phyloP scores from a whole-genome alignment of 2,888 invertebrate species.

The Platerodrilus igneus region DNA sequence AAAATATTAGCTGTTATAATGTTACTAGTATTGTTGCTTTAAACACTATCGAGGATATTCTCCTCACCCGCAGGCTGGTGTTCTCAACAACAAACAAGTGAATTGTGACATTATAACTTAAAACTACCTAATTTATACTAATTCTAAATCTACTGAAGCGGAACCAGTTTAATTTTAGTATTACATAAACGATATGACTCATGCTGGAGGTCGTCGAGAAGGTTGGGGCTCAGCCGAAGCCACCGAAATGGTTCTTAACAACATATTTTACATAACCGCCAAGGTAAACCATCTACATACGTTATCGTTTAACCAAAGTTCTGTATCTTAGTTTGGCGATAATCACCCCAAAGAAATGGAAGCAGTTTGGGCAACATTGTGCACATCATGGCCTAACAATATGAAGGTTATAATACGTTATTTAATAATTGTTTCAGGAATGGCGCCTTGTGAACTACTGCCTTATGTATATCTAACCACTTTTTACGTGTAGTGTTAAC shows the following conservation, averaged over 20 bases:
- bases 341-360: slow-evolving; percentile 94
- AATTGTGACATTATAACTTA: too few relatives aligned
- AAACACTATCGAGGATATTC: too few relatives aligned
- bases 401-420: slow-evolving; percentile 94
- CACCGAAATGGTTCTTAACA: slow-evolving; percentile 99
- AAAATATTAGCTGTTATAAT: too few relatives aligned
- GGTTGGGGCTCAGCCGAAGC: slow-evolving; percentile 98
- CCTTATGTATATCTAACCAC: slow-evolving; percentile 65
- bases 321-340: slow-evolving; percentile 75
- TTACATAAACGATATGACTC: slow-evolving; percentile 54
- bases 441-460: slow-evolving; percentile 92
- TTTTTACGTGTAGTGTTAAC: not conserved
- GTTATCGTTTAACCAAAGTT: too few relatives aligned
- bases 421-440: slow-evolving; percentile 91
- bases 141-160: too few relatives aligned
- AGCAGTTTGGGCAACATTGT: slow-evolving; percentile 92
- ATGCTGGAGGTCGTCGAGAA: slow-evolving; percentile 71
- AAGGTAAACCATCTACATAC: slow-evolving; percentile 59
- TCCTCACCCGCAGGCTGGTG: too few relatives aligned
- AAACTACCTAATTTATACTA: too few relatives aligned
- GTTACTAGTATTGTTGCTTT: too few relatives aligned
- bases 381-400: slow-evolving; percentile 96
- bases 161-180: slow-evolving; percentile 46
- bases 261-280: slow-evolving; percentile 95
- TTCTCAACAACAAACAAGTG: too few relatives aligned